Conservation (phyloP, 2,797 vertebrate species). For the Oophaga sylvatica region DNA sequence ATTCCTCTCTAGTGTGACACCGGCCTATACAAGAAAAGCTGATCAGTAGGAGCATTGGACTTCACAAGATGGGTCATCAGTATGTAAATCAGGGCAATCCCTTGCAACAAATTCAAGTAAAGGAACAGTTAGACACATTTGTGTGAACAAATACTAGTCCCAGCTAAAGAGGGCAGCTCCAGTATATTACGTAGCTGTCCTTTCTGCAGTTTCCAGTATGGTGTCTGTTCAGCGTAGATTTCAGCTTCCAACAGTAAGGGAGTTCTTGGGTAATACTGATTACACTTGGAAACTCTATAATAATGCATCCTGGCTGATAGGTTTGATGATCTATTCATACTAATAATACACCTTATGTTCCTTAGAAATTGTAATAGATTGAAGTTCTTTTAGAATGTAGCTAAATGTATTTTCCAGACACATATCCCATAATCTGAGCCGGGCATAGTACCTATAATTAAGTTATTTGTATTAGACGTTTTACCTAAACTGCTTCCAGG, state of each 20-base stretch:
- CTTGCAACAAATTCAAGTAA: no score
- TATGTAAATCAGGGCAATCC: no score
- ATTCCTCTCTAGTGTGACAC: no score
- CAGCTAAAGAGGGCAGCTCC: no score
- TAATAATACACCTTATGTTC: background rate
- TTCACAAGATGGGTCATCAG: no score
- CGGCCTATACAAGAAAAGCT: no score
- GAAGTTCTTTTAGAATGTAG: background rate
- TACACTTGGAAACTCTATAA: background rate
- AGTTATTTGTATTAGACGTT: slow-evolving; percentile 55
- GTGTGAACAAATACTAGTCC: no score
- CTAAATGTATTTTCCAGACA: background rate
- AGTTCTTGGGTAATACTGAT: background rate
- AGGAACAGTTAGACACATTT: no score
- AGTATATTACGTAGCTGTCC: no score
- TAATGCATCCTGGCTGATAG: background rate
- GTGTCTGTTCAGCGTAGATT: no score
- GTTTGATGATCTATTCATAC: background rate
- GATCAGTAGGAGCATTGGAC: no score
- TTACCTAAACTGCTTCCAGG: slow-evolving; percentile 49
- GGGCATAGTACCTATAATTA: slow-evolving; percentile 39
- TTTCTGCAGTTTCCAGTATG: no score
- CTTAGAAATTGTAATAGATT: background rate
- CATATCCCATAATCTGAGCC: background rate
- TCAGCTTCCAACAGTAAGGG: background rate